Evolutionary conservation across 2,113 vertebrate genomes (phyloP).

Genomic region (Crocuta crocuta): DNA sequence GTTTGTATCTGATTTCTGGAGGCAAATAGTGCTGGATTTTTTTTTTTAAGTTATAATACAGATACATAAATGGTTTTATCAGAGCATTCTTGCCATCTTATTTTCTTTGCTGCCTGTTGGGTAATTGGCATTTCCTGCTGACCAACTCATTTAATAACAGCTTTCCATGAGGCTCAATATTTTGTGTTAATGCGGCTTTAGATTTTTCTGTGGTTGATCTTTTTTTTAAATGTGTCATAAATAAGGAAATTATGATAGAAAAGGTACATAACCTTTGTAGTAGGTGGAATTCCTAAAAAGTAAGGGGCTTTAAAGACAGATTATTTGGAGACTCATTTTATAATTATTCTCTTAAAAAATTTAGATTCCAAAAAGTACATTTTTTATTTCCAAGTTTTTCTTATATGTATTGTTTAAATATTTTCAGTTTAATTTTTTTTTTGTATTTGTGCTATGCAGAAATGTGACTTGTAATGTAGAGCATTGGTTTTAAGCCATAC

Average conservation of each 20-base stretch:
- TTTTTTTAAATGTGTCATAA: neutral
- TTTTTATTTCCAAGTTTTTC: neutral
- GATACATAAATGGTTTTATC: neutral
- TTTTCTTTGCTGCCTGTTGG: neutral
- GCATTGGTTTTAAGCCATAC: neutral
- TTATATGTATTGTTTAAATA: neutral
- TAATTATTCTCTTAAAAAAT: neutral
- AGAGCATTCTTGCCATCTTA: neutral
- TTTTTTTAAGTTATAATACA: neutral
- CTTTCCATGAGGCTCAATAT: neutral
- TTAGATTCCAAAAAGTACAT: neutral
- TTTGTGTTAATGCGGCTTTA: slow-evolving; percentile 3
- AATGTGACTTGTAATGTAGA: neutral
- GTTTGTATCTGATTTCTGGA: slow-evolving; percentile 65
- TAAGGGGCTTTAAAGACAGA: neutral
- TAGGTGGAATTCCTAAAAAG: neutral
- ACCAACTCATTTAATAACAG: neutral
- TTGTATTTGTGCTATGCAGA: neutral
- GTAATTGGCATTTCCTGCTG: slow-evolving; percentile 29
- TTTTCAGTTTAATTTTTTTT: neutral
- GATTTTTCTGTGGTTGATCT: slow-evolving; percentile 4
- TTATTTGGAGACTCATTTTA: slow-evolving; percentile 5
- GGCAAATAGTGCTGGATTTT: neutral
- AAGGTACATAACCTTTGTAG: neutral
- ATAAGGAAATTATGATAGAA: slow-evolving; percentile 5